Conservation (phyloP, 2,113 vertebrate species). For the Melanotaenia duboulayi region DNA sequence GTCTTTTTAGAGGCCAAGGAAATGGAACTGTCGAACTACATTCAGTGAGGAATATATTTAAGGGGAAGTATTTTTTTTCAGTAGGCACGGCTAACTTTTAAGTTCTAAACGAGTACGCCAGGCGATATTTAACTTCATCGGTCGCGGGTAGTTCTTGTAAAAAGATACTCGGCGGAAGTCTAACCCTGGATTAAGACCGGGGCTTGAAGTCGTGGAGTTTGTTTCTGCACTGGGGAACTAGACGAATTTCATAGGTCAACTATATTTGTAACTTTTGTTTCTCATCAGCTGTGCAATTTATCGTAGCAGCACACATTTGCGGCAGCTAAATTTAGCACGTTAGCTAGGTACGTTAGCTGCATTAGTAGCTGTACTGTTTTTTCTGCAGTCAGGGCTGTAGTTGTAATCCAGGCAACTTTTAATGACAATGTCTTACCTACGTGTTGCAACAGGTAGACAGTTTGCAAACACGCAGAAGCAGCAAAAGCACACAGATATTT, state of each 20-base stretch:
- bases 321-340: conserved; percentile 58
- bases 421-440: conserved; percentile 21
- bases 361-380: conserved; percentile 18
- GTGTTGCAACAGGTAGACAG: conserved; percentile 52
- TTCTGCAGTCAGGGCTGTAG: background rate
- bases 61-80: background rate
- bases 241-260: background rate
- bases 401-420: conserved; percentile 22
- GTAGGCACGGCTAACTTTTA: conserved; percentile 52
- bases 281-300: conserved; percentile 8
- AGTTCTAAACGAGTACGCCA: conserved; percentile 33
- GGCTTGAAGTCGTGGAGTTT: background rate
- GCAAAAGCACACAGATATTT: background rate
- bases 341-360: conserved; percentile 56
- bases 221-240: conserved; percentile 3
- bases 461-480: conserved; percentile 5
- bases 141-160: conserved; percentile 26
- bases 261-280: conserved; percentile 34
- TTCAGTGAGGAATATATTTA: background rate
- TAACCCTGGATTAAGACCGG: conserved; percentile 15
- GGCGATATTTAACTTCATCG: conserved; percentile 63
- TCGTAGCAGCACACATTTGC: conserved; percentile 27
- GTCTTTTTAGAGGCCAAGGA: conserved; percentile 1
- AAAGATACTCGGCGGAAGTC: conserved; percentile 44
- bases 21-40: background rate